Evolutionary conservation across 2,888 invertebrate species (phyloP), one percentile per base, ranked within the genome.

Genomic region (Amphipyra tragopoginis): DNA sequence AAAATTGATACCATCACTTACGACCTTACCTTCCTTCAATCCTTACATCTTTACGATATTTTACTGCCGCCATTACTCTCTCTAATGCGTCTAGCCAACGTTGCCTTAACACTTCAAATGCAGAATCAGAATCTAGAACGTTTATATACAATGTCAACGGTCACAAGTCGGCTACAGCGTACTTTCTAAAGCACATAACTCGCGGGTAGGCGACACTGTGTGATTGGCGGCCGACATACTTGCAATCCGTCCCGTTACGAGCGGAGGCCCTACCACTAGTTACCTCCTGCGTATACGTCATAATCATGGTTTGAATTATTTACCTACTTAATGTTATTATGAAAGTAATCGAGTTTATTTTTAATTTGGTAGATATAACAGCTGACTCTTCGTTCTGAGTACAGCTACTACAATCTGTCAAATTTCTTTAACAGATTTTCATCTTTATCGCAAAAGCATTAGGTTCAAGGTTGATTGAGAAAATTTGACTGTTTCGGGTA

Each of bases 151-250:
- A 69, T 80, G 80, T 79, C 81, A 80, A 72, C 78, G 79, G 80
- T 83, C 80, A 81, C 75, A 75, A 76, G 65, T 64, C 62, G 53
- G 64, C 15, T 68, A 63, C 63, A 53, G 48, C 70, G 79, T 79
- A 85, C 87, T 90, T 90, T 90, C 88, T 89, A 90, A 86, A 86
- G 88, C 84, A 85, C 79, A 81, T 73, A 62, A 82, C 77, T 82
- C 77, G 82, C 79, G 81, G 79, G 80, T 79, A 77, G 81, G 82
- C 79, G 83, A 82, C 82, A 81, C 64, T 62, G 84, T 86, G 90
- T 88, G 91, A 91, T 89, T 90, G 91, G 90, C 88, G 87, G 85
- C 75, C 85, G 90, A 87, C 89, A 90, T 86, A 90, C 88, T 90
- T 90, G 89, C 85, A 80, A 81, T 76, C 58, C 84, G 84, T 88